phyloP scores from a whole-genome alignment of 2,888 invertebrate species.

The Drosophila histrio region DNA sequence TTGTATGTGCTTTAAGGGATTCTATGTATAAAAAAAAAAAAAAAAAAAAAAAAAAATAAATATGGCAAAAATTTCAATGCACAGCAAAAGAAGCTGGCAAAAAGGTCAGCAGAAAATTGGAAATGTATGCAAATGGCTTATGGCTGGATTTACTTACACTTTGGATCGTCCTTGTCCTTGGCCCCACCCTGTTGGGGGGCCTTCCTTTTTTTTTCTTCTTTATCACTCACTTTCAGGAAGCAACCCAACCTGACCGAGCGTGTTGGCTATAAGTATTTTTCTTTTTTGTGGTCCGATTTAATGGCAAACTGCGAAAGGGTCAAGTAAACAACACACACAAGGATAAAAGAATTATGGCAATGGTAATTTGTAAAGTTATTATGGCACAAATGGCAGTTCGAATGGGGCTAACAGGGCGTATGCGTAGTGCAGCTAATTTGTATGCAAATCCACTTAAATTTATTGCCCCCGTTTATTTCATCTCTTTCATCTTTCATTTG shows the following conservation, averaged over 20 bases:
- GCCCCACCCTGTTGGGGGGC: background rate
- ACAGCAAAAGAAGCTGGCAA: conserved; percentile 24
- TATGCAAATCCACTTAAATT: conserved; percentile 60
- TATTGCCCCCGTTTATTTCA: conserved; percentile 30
- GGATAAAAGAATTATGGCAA: conserved; percentile 51
- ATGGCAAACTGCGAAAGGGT: conserved; percentile 54
- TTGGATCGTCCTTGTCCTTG: conserved; percentile 30
- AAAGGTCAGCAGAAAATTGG: conserved; percentile 47
- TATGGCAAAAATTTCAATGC: conserved; percentile 19
- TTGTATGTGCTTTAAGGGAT: conserved; percentile 13
- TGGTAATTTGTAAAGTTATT: conserved; percentile 71
- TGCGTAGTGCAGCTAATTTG: conserved; percentile 51
- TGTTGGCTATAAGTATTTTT: conserved; percentile 32
- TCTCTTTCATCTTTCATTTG: conserved; percentile 1
- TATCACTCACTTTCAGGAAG: conserved; percentile 55
- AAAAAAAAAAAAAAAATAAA: too few relatives aligned
- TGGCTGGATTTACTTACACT: conserved; percentile 72
- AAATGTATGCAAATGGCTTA: conserved; percentile 76
- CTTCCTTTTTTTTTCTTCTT: conserved; percentile 24
- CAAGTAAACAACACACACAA: conserved; percentile 34
- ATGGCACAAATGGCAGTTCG: conserved; percentile 38
- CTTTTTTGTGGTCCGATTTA: conserved; percentile 51
- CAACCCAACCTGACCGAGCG: conserved; percentile 25
- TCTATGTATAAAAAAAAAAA: conserved; percentile 14
- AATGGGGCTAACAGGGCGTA: conserved; percentile 43